Percentiles rank a stretch among this genome's conserved stretches.
These are phyloP conservation scores for Drosophila picticornis DNA, from an alignment of 2,888 invertebrate species.

Conservation along the genomic window DNA sequence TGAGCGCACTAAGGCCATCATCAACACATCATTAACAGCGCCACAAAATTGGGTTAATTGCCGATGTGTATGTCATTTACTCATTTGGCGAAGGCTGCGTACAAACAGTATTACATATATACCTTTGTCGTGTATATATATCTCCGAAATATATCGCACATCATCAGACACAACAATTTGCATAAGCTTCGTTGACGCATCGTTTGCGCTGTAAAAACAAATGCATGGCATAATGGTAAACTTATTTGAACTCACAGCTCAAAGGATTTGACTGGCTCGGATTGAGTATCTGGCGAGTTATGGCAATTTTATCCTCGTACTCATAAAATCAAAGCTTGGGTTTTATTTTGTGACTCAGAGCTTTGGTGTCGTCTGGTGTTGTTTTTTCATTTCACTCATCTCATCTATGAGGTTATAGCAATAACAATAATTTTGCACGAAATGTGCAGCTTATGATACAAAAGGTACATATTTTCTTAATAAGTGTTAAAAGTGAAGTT, in stretches of 20 bases:
- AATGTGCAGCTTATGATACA: neutral
- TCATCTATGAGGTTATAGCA: neutral
- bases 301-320: slow-evolving; percentile 44
- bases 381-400: slow-evolving; percentile 8
- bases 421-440: neutral
- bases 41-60: slow-evolving; percentile 74
- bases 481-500: neutral
- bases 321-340: slow-evolving; percentile 42
- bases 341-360: neutral
- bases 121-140: neutral
- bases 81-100: slow-evolving; percentile 33
- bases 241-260: slow-evolving; percentile 45
- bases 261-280: slow-evolving; percentile 15
- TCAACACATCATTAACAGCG: slow-evolving; percentile 57
- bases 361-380: slow-evolving; percentile 18
- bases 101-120: neutral
- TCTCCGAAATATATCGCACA: slow-evolving; percentile 44
- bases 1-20: slow-evolving; percentile 46
- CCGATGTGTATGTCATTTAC: slow-evolving; percentile 64
- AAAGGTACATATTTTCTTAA: neutral
- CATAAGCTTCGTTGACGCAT: slow-evolving; percentile 52
- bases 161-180: slow-evolving; percentile 66
- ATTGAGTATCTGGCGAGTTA: slow-evolving; percentile 43
- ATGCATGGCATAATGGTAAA: slow-evolving; percentile 64
- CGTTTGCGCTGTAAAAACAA: slow-evolving; percentile 64